Evolutionary conservation across 2,797 vertebrate species (phyloP).

Genomic region (Adelosebastes latens): DNA sequence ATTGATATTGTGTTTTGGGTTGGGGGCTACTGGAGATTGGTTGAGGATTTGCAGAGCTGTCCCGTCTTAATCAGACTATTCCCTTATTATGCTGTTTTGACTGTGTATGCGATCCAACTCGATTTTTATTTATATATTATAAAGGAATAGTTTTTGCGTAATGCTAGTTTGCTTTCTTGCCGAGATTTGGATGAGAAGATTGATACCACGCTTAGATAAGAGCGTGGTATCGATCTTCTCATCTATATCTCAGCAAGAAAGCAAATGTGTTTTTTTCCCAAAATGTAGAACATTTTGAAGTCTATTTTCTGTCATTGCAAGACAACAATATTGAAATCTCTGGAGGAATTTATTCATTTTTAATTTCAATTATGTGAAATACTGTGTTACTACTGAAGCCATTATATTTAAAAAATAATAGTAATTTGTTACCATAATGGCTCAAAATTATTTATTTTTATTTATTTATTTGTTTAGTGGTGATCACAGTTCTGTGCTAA

Average conservation of each 20-base stretch:
- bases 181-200: neutral
- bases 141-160: neutral
- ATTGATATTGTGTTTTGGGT: conserved; percentile 65
- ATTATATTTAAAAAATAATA: neutral
- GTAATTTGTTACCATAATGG: conserved; percentile 4
- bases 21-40: neutral
- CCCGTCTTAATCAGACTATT: conserved; percentile 32
- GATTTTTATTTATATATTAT: neutral
- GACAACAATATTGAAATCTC: neutral
- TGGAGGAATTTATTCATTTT: neutral
- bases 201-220: neutral
- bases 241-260: neutral
- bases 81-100: conserved; percentile 22
- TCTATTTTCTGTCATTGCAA: neutral
- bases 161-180: neutral
- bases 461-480: conserved; percentile 33
- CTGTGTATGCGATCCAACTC: conserved; percentile 15
- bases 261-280: neutral
- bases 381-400: neutral
- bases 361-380: neutral
- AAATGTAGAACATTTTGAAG: neutral
- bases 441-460: conserved; percentile 21
- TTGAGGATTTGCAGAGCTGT: conserved; percentile 43
- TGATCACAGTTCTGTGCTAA: conserved; percentile 11
- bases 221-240: neutral